These are phyloP conservation scores for Lasioglossum baleicum DNA, from an alignment of 1,140 invertebrate species.

Conservation along the genomic window DNA sequence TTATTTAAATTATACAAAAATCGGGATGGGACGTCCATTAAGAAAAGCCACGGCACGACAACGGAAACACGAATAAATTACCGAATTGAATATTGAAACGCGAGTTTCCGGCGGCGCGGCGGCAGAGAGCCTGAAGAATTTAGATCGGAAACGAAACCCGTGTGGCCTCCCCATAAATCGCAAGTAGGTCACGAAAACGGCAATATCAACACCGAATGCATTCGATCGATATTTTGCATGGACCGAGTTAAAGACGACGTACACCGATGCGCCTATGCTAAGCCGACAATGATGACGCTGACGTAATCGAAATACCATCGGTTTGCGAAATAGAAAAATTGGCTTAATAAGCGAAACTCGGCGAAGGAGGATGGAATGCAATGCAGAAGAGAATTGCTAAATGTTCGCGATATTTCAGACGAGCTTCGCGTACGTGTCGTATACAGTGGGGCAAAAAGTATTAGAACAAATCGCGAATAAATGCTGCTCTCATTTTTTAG, in stretches of 20 bases:
- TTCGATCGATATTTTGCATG: background rate
- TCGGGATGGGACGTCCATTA: background rate
- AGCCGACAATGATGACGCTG: background rate
- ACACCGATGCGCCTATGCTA: background rate
- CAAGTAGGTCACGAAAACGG: background rate
- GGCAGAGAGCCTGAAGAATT: background rate
- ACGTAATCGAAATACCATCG: background rate
- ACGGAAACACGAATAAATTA: background rate
- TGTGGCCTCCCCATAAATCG: no score
- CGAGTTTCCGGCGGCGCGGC: background rate
- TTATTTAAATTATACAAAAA: background rate
- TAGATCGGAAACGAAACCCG: background rate
- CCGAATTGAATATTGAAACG: background rate
- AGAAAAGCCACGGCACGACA: background rate
- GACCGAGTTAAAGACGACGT: background rate
- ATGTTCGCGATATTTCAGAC: background rate
- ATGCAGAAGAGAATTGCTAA: background rate
- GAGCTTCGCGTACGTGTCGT: background rate
- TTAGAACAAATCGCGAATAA: no score
- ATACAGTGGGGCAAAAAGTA: background rate
- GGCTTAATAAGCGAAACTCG: conserved; percentile 1
- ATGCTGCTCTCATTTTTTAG: no score
- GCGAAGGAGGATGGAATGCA: conserved; percentile 18
- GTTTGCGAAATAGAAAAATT: conserved; percentile 23
- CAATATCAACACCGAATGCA: background rate